Evolutionary conservation across 2,797 vertebrate genomes (phyloP).

Genomic region (Silurus aristotelis): DNA sequence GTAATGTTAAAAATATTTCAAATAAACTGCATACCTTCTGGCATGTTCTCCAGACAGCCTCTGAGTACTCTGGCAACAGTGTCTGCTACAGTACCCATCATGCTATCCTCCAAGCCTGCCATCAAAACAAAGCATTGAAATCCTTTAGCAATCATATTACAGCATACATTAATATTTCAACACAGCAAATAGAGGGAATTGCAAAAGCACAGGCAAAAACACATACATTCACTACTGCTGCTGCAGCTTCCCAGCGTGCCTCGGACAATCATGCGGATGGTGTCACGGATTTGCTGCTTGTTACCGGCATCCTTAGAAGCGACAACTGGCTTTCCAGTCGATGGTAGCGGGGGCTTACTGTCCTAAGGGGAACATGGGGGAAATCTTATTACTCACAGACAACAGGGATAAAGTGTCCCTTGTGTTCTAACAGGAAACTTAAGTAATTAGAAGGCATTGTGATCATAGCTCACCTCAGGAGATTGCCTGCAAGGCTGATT

Average conservation of each 20-base stretch:
- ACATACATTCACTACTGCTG: conserved; percentile 85
- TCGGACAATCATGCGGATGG: conserved; percentile 84
- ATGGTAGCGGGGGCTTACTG: conserved; percentile 65
- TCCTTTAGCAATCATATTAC: conserved; percentile 30
- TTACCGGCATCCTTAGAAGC: conserved; percentile 60
- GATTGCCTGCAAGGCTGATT: conserved; percentile 42
- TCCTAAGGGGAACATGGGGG: conserved; percentile 42
- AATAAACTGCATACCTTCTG: conserved; percentile 63
- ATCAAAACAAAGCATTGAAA: conserved; percentile 25
- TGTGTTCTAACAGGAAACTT: neutral
- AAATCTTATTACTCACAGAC: neutral
- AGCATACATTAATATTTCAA: conserved; percentile 2
- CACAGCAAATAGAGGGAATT: neutral
- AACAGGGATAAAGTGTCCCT: neutral
- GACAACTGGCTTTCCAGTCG: conserved; percentile 63
- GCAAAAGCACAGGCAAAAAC: neutral
- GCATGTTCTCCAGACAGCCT: conserved; percentile 84
- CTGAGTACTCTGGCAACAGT: conserved; percentile 80
- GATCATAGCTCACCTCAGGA: conserved; percentile 42
- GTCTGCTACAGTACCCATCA: conserved; percentile 83
- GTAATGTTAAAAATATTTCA: neutral
- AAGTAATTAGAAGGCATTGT: neutral
- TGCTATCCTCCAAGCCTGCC: conserved; percentile 83
- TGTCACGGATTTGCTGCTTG: conserved; percentile 78
- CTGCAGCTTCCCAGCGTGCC: conserved; percentile 85